Base-by-base conservation (phyloP, 2,888 invertebrate genomes). In the Cyaniris semiargus region DNA sequence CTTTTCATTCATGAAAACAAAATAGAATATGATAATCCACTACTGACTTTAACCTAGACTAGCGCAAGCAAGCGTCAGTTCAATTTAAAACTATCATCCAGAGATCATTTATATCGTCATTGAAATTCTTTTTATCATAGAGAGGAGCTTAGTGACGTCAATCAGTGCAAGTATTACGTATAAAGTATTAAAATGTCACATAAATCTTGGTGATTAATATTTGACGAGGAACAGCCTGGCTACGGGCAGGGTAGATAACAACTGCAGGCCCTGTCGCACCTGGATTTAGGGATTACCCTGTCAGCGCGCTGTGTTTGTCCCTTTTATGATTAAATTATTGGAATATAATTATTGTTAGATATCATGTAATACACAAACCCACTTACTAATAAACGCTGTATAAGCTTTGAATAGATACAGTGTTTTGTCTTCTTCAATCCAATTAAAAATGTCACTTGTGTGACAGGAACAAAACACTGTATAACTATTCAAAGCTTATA, bases 221-320 rank as follows among this genome's bases (percentile, higher is more conserved):
- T 48, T 74, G 74, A 74, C 74, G 27, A 74, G 44, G 53, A 23
- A 27, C 48, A 44, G 72, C 48, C 38, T 76, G 72, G 77, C 75
- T 53, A 53, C 5, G 18, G 53, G 18, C 53, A 44, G 60, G 70
- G 34, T 34, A 58, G 76, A 76, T 76, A 76, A 58, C 76, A 38
- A 18, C 44, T 34, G 72, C 34, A 27, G 56, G 72, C 60, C 78
- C 70, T 78, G 78, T 76, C 76, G 72, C 78, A 76, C 78, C 86
- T 85, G 88, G 89, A 84, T 91, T 89, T 87, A 81, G 82, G 87
- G 90, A 87, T 90, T 89, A 89, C 83, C 83, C 81, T 86, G 84
- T 87, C 90, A 77, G 80, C 81, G 48, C 53, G 15, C 27, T 66
- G 66, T 66, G 66, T 31, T 27, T 15, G 23, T 4, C 10, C 66